Evolutionary conservation across 2,797 vertebrate genomes (phyloP).

Genomic region (Erpetoichthys calabaricus): DNA sequence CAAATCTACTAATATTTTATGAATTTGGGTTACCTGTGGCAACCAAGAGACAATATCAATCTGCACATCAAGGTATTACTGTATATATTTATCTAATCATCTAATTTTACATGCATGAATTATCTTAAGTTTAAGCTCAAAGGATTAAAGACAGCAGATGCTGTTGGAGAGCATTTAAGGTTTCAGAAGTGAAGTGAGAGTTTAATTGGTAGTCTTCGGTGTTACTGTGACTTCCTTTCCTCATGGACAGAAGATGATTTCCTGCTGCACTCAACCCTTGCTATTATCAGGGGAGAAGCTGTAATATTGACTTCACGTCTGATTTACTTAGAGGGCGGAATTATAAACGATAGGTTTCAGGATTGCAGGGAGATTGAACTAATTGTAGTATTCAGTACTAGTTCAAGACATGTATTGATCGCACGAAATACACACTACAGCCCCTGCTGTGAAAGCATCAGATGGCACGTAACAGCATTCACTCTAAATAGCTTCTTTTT

Average conservation of each 20-base stretch:
- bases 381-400: conserved; percentile 8
- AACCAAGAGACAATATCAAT: too few species aligned
- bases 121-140: conserved; percentile 13
- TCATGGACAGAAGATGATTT: conserved; percentile 8
- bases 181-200: conserved; percentile 11
- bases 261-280: conserved; percentile 15
- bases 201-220: conserved; percentile 17
- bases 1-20: too few species aligned
- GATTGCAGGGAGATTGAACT: conserved; percentile 6
- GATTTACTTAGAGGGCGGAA: conserved; percentile 8
- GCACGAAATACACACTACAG: conserved; percentile 4
- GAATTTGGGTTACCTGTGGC: too few species aligned
- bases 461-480: not conserved
- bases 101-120: conserved; percentile 11
- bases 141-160: conserved; percentile 17
- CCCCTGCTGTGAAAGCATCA: not conserved
- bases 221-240: conserved; percentile 5
- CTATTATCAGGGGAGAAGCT: conserved; percentile 21
- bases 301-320: conserved; percentile 30
- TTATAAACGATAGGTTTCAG: conserved; percentile 12
- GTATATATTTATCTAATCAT: conserved; percentile 15
- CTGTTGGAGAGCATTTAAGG: conserved; percentile 17
- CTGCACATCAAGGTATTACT: not conserved
- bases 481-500: not conserved
- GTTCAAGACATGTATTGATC: conserved; percentile 3